phyloP scores from a whole-genome alignment of 2,888 invertebrate species.

The Malacosoma neustria region DNA sequence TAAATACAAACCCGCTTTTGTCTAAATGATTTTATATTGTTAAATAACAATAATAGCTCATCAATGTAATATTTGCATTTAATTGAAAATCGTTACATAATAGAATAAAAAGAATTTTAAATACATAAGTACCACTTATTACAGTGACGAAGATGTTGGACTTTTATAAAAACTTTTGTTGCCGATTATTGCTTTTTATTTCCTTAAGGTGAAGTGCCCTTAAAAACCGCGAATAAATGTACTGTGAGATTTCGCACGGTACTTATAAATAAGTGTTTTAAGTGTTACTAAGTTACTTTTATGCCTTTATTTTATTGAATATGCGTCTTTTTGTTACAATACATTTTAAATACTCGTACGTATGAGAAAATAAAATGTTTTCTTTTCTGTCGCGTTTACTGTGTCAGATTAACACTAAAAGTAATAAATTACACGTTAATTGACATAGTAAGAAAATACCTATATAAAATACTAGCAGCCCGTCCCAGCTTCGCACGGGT shows the following conservation, averaged over 20 bases:
- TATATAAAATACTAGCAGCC: too few relatives aligned
- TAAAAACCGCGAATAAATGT: constrained; percentile 22
- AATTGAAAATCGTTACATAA: constrained; percentile 1
- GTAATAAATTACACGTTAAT: too few relatives aligned
- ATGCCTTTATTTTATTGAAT: background rate
- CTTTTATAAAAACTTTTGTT: constrained; percentile 64
- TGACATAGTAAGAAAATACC: too few relatives aligned
- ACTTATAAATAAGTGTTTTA: background rate
- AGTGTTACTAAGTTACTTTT: background rate
- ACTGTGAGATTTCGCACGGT: constrained; percentile 27
- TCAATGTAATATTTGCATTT: background rate
- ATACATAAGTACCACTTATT: constrained; percentile 45
- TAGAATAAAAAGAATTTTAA: constrained; percentile 60
- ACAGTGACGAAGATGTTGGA: constrained; percentile 62
- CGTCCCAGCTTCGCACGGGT: too few relatives aligned
- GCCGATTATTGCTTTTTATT: constrained; percentile 48
- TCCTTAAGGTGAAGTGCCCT: constrained; percentile 37
- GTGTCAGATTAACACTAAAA: too few relatives aligned
- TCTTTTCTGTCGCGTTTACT: too few relatives aligned
- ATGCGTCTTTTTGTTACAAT: background rate
- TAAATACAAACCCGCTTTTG: too few relatives aligned
- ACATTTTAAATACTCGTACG: background rate
- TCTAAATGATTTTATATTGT: too few relatives aligned
- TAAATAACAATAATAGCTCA: too few relatives aligned
- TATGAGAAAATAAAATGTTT: too few relatives aligned